A percentile compares a stretch with the other conserved stretches of the same genome.
Evolutionary conservation across 2,113 vertebrate genomes (phyloP).

Genomic region (Xenus cinereus): DNA sequence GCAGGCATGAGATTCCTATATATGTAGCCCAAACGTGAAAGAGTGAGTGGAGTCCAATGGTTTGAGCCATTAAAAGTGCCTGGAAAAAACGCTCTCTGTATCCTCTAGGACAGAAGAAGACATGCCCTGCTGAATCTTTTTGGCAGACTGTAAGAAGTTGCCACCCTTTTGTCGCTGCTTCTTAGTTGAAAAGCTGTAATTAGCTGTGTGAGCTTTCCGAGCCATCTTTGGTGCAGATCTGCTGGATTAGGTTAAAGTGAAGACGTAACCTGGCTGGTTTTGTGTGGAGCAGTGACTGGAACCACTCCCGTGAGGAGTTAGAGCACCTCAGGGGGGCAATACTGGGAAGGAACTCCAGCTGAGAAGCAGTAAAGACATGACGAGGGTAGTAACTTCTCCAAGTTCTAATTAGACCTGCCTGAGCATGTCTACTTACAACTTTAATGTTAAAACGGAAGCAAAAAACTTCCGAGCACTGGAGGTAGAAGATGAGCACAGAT

Average conservation of each 20-base stretch:
- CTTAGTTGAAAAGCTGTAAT: slow-evolving; percentile 13
- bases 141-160: not conserved
- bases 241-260: not conserved
- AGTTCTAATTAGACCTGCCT: slow-evolving; percentile 46
- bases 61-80: not conserved
- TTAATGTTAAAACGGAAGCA: not conserved
- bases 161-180: not conserved
- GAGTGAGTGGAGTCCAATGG: not conserved
- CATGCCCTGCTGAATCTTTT: not conserved
- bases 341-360: not conserved
- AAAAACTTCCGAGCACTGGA: not conserved
- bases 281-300: not conserved
- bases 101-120: not conserved
- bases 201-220: not conserved
- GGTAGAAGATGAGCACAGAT: not conserved
- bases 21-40: not conserved
- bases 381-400: not conserved
- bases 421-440: slow-evolving; percentile 5
- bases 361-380: not conserved
- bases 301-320: not conserved
- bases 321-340: not conserved
- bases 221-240: not conserved
- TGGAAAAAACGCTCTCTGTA: not conserved
- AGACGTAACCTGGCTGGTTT: not conserved
- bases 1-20: not conserved